Conservation (phyloP, 2,888 invertebrate genomes). For the Eupithecia dodoneata region DNA sequence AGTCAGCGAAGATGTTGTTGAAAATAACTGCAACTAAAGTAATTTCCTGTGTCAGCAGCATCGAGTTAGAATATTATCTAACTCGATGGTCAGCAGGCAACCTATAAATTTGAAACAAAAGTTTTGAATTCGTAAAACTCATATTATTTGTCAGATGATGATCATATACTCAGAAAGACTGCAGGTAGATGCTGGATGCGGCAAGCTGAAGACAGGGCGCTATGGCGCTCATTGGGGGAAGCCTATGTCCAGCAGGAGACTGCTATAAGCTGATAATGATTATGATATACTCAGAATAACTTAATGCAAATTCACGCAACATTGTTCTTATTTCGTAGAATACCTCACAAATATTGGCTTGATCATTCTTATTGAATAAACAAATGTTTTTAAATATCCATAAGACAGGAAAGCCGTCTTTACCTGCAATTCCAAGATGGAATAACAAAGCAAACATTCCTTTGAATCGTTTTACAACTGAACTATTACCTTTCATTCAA, state of each 20-base stretch:
- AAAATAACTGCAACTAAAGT: background rate
- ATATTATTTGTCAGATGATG: background rate
- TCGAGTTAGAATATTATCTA: too few relatives aligned
- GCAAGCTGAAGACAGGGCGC: too few relatives aligned
- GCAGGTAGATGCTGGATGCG: too few relatives aligned
- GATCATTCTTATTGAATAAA: background rate
- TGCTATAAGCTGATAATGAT: too few relatives aligned
- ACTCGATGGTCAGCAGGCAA: too few relatives aligned
- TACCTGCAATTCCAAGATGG: background rate
- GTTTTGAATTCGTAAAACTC: background rate
- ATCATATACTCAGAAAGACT: too few relatives aligned
- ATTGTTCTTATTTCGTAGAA: background rate
- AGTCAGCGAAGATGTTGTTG: too few relatives aligned
- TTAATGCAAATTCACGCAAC: background rate
- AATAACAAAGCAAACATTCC: background rate
- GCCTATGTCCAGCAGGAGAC: too few relatives aligned
- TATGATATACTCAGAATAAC: too few relatives aligned
- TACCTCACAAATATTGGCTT: background rate
- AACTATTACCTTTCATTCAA: background rate
- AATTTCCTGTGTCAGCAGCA: too few relatives aligned
- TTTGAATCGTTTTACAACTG: background rate
- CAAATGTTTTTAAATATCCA: background rate
- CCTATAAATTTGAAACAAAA: too few relatives aligned
- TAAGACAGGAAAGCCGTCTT: background rate
- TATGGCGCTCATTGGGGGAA: too few relatives aligned